Base-by-base conservation (phyloP, 1,140 invertebrate species). In the Eupeodes corollae region DNA sequence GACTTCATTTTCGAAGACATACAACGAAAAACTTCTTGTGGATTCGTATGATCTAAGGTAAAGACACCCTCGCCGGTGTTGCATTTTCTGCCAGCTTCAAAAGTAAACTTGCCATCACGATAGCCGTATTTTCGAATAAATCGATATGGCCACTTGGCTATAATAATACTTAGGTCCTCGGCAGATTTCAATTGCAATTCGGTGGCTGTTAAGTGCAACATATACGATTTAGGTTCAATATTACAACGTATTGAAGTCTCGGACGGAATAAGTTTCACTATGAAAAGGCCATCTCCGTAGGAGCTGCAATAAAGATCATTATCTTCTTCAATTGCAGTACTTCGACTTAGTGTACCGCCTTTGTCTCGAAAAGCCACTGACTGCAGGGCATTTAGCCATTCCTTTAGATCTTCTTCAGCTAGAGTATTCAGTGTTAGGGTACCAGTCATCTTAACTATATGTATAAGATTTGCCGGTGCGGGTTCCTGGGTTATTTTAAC, bases 61-160 rank as follows among this genome's bases (percentile, higher is more conserved):
- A 91, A 91, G 11, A 79, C 77, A 1, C 89, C 89, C 71, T 89
- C 87, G 2, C 89, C 89, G 5, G 86, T 86, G 50, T 80, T 77
- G 70, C 88, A 91, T 67, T 89, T 90, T 50, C 88, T 73, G 5
- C 89, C 89, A n/a, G 88, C 88, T 75, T 91, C 88, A 69, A 92
- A 89, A 15, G 84, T 87, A 59, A 92, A 91, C 59, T 82, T 86
- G 33, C 84, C 84, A 55, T 82, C 78, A 49, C 80, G 79, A 53
- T 86, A 85, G 18, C 88, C 88, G 69, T 91, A 91, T 47, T 84
- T 72, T 45, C 88, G 75, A 50, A 92, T 90, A 58, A 82, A 89
- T 52, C 80, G 78, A 65, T 88, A 91, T 34, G 88, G 88, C 88
- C 88, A 92, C n/a, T 79, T 85, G 51, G 78, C 86, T 46, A 86